Evolutionary conservation across 2,888 invertebrate species (phyloP).

Genomic region (Cryptosula pallasiana): DNA sequence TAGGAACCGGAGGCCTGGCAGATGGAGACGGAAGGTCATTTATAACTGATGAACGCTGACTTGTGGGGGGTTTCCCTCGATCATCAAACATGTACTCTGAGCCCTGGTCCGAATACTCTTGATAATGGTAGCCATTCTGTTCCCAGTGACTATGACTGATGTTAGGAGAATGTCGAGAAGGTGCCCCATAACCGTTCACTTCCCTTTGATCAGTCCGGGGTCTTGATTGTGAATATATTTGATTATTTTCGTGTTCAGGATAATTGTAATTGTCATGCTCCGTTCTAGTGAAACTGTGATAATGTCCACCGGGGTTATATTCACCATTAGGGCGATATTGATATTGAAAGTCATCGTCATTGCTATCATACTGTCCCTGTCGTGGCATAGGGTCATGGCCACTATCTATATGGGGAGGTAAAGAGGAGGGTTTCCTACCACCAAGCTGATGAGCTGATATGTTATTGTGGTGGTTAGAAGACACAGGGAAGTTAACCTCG

Average conservation of each 20-base stretch:
- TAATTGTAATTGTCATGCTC: neutral
- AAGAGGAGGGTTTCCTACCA: neutral
- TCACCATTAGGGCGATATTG: slow-evolving; percentile 32
- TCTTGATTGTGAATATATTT: neutral
- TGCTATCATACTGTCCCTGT: neutral
- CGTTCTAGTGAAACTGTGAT: neutral
- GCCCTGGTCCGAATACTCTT: neutral
- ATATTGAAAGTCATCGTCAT: slow-evolving; percentile 31
- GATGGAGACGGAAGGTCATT: neutral
- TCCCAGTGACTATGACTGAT: neutral
- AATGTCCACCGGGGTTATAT: neutral
- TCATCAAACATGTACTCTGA: too few relatives aligned
- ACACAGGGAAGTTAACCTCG: slow-evolving; percentile 80
- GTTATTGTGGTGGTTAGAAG: slow-evolving; percentile 70
- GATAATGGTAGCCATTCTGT: neutral
- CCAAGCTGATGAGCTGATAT: slow-evolving; percentile 70
- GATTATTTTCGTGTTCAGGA: neutral
- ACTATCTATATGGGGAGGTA: neutral
- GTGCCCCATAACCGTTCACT: neutral
- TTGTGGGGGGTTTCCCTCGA: too few relatives aligned
- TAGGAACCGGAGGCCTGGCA: neutral
- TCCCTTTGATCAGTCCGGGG: neutral
- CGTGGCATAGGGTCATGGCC: neutral
- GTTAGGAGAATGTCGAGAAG: neutral
- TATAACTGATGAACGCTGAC: neutral